These are phyloP conservation scores for Pyrocephalus nanus DNA, from an alignment of 2,797 vertebrate species.

Conservation along the genomic window DNA sequence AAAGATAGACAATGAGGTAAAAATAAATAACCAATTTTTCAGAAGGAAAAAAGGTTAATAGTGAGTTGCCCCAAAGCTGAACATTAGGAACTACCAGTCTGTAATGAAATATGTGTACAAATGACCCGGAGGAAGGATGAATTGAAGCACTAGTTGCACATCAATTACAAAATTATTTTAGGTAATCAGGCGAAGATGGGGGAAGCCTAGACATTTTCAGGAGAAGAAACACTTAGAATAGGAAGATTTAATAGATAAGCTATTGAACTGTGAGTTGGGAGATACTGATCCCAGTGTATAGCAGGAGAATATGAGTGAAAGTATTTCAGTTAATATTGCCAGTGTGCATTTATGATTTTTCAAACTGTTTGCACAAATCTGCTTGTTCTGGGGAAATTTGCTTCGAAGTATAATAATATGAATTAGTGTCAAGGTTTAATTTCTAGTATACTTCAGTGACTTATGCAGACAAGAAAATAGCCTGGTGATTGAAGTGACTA, in stretches of 20 bases:
- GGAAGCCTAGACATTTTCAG: background rate
- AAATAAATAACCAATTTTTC: slow-evolving; percentile 48
- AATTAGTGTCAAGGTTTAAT: background rate
- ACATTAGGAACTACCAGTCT: background rate
- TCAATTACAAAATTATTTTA: background rate
- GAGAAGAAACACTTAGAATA: background rate
- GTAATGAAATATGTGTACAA: background rate
- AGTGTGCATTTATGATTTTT: background rate
- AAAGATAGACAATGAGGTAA: background rate
- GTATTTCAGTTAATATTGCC: background rate
- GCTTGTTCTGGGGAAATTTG: background rate
- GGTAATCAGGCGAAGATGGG: background rate
- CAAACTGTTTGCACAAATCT: background rate
- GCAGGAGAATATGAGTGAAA: background rate
- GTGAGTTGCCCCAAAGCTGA: background rate
- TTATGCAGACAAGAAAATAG: background rate
- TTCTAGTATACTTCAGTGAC: background rate
- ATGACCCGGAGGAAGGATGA: background rate
- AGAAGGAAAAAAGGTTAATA: slow-evolving; percentile 16
- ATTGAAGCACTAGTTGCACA: background rate
- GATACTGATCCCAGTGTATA: background rate
- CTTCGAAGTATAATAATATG: background rate
- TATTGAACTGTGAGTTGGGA: background rate
- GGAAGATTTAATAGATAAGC: background rate
- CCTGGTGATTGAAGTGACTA: background rate